phyloP scores from a whole-genome alignment of 1,140 invertebrate genomes.

The Phthorimaea operculella region DNA sequence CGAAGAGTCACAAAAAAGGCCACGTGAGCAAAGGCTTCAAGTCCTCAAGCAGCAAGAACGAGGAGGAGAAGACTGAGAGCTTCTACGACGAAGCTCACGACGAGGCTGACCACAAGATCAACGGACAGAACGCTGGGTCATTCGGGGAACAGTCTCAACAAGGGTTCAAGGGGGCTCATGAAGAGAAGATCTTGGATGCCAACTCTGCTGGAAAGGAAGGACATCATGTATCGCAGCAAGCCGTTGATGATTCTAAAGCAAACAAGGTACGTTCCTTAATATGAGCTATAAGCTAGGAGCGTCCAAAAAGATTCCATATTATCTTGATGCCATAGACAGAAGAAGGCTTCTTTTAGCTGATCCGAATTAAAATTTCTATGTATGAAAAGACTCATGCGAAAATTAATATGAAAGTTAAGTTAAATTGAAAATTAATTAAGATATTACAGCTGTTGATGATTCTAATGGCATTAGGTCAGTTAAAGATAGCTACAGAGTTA shows the following conservation, averaged over 20 bases:
- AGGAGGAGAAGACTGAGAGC: slow-evolving; percentile 73
- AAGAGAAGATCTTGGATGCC: slow-evolving; percentile 66
- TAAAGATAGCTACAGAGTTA: too few species aligned
- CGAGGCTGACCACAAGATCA: slow-evolving; percentile 69
- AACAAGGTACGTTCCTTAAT: slow-evolving; percentile 56
- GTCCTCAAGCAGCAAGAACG: slow-evolving; percentile 74
- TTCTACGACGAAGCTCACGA: slow-evolving; percentile 76
- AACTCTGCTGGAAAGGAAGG: slow-evolving; percentile 68
- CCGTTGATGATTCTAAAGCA: slow-evolving; percentile 64
- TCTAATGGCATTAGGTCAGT: too few species aligned
- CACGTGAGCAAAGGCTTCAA: slow-evolving; percentile 74
- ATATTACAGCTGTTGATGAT: too few species aligned
- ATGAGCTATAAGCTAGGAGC: too few species aligned
- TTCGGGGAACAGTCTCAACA: slow-evolving; percentile 68
- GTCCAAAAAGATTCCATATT: too few species aligned
- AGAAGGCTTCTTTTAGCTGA: too few species aligned
- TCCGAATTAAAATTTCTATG: too few species aligned
- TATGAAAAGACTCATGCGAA: too few species aligned
- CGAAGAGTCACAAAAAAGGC: slow-evolving; percentile 73
- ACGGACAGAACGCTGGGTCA: slow-evolving; percentile 63
- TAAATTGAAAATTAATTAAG: too few species aligned
- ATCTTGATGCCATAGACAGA: too few species aligned
- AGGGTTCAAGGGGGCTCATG: slow-evolving; percentile 69
- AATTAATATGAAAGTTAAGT: too few species aligned
- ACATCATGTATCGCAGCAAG: slow-evolving; percentile 64